Evolutionary conservation across 1,140 invertebrate species (phyloP), one percentile per base, ranked within the genome.

Genomic region (Cephus cinctus): DNA sequence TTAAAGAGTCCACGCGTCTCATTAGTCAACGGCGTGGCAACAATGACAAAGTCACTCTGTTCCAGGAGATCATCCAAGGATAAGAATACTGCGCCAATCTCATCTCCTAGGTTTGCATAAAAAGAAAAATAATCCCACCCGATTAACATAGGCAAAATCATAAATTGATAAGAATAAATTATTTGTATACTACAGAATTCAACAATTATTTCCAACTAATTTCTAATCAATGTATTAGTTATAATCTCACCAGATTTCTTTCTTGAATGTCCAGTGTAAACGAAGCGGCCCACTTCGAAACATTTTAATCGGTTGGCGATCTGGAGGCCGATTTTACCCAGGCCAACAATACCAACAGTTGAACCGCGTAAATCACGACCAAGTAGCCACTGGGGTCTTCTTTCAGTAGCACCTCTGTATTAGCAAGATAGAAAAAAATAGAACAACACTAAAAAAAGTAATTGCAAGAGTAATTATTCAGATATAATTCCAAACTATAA

Each of bases 281-380:
- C 25, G 43, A 93, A 81, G 56, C 75, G 79, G 1, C 61, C 72
- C 1, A 91, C 81, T 32, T 84, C 83, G 62, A 92, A 93, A 4
- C 82, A 78, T 36, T 79, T 78, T 0, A 93, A 68, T 50, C 86
- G 78, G 54, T 84, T 81, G 0, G 83, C 82, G 14, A 92, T 81
- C 2, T 82, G 82, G 62, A 86, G 83, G 0, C 90, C 89, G 50
- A 93, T 88, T 30, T 84, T 81, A 9, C 90, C 91, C 3, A 93
- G 77, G 11, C 90, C 90, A 9, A 92, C 80, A 27, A 93, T 86
- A 1, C 90, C 90, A 2, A 92, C 85, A 0, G 88, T 91, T 3
- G 88, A 86, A 19, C 81, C 82, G 3, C 75, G 65, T 20, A 88
- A 76, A 52, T 88, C 86, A 41, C 80, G 77, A 0, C 86, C 86